phyloP scores from a whole-genome alignment of 2,888 invertebrate species.

The Itoplectis maculator region DNA sequence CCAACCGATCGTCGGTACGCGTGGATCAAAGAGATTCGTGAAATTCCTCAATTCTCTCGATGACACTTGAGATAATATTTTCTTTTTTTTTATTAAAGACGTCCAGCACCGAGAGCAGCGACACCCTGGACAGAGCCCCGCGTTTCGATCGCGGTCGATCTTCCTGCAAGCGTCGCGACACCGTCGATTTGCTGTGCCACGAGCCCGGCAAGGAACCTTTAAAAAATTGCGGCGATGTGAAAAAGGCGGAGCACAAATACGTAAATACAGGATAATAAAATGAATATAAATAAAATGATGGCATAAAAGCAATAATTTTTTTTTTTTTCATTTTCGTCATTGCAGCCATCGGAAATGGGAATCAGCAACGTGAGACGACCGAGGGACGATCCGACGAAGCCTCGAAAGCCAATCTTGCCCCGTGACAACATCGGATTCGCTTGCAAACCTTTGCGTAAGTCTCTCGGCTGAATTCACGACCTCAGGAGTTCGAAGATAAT shows the following conservation, averaged over 20 bases:
- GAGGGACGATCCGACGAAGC: conserved; percentile 64
- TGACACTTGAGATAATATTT: neutral
- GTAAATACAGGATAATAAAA: conserved; percentile 6
- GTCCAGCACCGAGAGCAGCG: conserved; percentile 46
- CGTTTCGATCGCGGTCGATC: conserved; percentile 49
- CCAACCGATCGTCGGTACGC: conserved; percentile 40
- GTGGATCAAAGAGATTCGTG: neutral
- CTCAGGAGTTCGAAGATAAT: neutral
- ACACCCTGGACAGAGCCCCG: neutral
- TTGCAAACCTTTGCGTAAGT: conserved; percentile 69
- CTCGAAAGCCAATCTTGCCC: conserved; percentile 69
- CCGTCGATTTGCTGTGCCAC: conserved; percentile 55
- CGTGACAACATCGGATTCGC: conserved; percentile 70
- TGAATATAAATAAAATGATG: no score
- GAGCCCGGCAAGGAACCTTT: conserved; percentile 25
- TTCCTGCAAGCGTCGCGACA: conserved; percentile 56
- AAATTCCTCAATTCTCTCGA: neutral
- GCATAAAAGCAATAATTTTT: no score
- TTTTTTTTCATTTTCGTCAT: neutral
- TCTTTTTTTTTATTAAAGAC: conserved; percentile 18
- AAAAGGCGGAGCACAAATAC: conserved; percentile 47
- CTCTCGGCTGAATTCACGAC: neutral
- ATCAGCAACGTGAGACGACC: conserved; percentile 70
- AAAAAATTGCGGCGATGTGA: conserved; percentile 14
- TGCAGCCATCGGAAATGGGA: conserved; percentile 61